These are phyloP conservation scores for Poeciliopsis infans DNA, from an alignment of 2,797 vertebrate genomes.

Conservation along the genomic window DNA sequence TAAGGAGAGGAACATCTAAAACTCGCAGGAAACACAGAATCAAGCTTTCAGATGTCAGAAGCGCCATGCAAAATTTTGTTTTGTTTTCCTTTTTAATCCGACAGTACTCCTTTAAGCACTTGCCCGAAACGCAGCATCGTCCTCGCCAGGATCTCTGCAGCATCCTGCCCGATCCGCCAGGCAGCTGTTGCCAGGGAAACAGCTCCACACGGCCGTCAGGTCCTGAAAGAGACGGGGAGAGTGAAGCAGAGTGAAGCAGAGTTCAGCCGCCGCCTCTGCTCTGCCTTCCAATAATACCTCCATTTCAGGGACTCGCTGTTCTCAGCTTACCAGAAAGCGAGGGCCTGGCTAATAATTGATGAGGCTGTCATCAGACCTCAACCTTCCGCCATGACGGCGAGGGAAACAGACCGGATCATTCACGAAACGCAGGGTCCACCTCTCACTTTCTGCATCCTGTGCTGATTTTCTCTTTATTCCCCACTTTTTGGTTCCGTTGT, in stretches of 20 bases:
- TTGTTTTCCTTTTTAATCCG: neutral
- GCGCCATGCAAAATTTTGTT: neutral
- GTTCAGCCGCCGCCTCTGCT: slow-evolving; percentile 66
- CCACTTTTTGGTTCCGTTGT: no score
- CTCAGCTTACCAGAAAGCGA: slow-evolving; percentile 50
- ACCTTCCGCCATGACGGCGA: slow-evolving; percentile 6
- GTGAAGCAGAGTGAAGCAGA: slow-evolving; percentile 42
- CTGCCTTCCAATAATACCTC: slow-evolving; percentile 64
- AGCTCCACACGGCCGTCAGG: slow-evolving; percentile 64
- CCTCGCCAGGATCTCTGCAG: slow-evolving; percentile 57
- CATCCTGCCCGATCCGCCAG: slow-evolving; percentile 72
- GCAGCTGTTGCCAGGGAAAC: slow-evolving; percentile 80
- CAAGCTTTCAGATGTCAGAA: neutral
- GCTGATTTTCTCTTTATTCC: neutral
- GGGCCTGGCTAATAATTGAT: slow-evolving; percentile 59
- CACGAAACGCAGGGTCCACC: neutral
- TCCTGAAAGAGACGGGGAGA: slow-evolving; percentile 32
- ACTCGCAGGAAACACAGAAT: neutral
- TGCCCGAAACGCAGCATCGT: slow-evolving; percentile 32
- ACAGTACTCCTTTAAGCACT: slow-evolving; percentile 35
- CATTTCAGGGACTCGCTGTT: slow-evolving; percentile 65
- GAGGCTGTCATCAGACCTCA: slow-evolving; percentile 44
- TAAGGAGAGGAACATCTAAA: neutral
- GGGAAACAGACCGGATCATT: slow-evolving; percentile 12
- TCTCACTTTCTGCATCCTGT: neutral